Base-by-base conservation (phyloP, 2,888 invertebrate genomes). In the Spisula solida region DNA sequence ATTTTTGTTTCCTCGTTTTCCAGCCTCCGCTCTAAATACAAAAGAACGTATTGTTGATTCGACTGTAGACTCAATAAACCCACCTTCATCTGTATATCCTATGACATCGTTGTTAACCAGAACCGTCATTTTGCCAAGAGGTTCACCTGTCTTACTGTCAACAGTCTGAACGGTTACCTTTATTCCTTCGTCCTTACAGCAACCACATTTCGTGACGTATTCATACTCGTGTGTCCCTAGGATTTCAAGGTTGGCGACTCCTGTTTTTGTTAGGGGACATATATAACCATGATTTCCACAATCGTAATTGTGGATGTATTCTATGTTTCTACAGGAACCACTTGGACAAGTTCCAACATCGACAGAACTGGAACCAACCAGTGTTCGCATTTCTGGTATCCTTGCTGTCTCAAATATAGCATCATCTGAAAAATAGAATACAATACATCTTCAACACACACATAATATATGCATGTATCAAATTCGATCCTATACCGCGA, bases 291-390 rank as follows among this genome's bases (percentile, higher is more conserved):
- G 6, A 18, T 75, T 31, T 18, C 1, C 14, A 18, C 75, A 75
- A 10, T 31, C 34, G 31, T 31, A 34, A 25, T 66, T 25, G 20
- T 31, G 75, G 14, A 34, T 25, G 34, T 75, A 75, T 10, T 4
- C 16, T 12, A 0, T 75, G 31, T 5, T 75, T 16, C 16, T 16
- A 16, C 75, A 75, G 12, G 75, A 34, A 18, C 75, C 75, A 18
- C 31, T 14, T 4, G 75, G 75, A 31, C 75, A 75, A 31, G 34
- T 31, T 75, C 75, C 75, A 75, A 75, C 75, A 75, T 75, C 75
- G 34, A 75, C 31, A 18, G 75, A 75, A 6, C 31, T 31, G 18
- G 29, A 18, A 34, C 75, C 75, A 31, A 75, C 34, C 31, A 75
- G 31, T 34, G 29, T 31, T 75, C 75, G 29, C 31, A 14, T 16